Evolutionary conservation across 2,888 invertebrate species (phyloP).

Genomic region (Operophtera brumata): DNA sequence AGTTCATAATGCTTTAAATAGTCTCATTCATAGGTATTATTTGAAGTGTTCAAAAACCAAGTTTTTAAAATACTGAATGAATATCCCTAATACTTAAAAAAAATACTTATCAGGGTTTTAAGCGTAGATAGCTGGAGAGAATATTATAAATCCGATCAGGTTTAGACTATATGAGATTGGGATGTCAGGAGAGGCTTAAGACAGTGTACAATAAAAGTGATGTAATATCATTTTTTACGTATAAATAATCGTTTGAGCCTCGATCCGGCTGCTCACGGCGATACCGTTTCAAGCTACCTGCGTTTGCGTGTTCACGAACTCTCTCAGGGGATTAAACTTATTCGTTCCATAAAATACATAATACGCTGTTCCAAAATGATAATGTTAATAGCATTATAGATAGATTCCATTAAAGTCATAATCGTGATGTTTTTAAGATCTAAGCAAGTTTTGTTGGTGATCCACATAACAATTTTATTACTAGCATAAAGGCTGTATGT

Average conservation of each 20-base stretch:
- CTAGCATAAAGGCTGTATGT: neutral
- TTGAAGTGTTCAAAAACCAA: no score
- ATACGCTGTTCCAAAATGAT: slow-evolving; percentile 51
- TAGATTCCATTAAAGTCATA: slow-evolving; percentile 59
- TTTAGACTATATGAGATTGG: slow-evolving; percentile 8
- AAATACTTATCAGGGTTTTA: no score
- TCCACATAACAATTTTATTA: neutral
- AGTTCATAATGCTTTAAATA: no score
- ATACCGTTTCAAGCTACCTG: slow-evolving; percentile 47
- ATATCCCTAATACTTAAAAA: no score
- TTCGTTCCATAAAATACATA: slow-evolving; percentile 61
- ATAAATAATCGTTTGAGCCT: slow-evolving; percentile 23
- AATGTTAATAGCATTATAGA: slow-evolving; percentile 65
- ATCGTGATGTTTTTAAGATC: slow-evolving; percentile 62
- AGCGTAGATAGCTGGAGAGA: no score
- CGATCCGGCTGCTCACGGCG: slow-evolving; percentile 31
- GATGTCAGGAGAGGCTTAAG: slow-evolving; percentile 18
- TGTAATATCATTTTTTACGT: slow-evolving; percentile 23
- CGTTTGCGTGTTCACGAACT: slow-evolving; percentile 60
- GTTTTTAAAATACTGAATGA: no score
- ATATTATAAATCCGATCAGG: slow-evolving; percentile 3
- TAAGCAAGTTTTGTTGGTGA: slow-evolving; percentile 39
- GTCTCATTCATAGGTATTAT: no score
- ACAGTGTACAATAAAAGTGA: slow-evolving; percentile 22
- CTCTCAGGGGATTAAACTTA: slow-evolving; percentile 64